Evolutionary conservation across 2,797 vertebrate genomes (phyloP).

Genomic region (Margarornis squamiger): DNA sequence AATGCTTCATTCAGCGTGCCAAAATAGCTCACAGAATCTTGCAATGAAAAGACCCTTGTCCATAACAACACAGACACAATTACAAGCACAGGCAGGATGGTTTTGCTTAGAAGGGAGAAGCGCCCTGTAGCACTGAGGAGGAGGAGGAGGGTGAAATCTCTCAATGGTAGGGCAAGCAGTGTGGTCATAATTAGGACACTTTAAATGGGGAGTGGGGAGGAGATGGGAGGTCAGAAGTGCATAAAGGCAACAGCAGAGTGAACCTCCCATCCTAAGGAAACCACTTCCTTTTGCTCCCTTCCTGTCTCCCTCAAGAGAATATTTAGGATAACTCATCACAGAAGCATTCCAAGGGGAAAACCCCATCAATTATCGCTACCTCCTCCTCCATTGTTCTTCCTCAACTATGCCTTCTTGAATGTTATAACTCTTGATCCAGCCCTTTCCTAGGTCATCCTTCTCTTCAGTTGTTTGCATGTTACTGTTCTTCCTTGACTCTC

Average conservation of each 20-base stretch:
- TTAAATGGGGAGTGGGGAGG: background rate
- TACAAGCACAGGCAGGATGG: background rate
- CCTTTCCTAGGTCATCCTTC: background rate
- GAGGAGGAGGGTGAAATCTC: background rate
- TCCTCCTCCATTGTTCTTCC: background rate
- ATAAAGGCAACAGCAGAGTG: background rate
- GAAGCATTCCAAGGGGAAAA: background rate
- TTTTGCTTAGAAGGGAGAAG: conserved; percentile 1
- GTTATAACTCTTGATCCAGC: background rate
- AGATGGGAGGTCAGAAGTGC: background rate
- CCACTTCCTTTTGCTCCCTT: background rate
- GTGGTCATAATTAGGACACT: background rate
- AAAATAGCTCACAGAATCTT: conserved; percentile 6
- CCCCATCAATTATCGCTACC: background rate
- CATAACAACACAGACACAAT: background rate
- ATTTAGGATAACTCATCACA: background rate
- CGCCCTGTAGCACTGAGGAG: background rate
- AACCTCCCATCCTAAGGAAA: background rate
- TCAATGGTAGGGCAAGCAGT: background rate
- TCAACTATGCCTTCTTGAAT: background rate
- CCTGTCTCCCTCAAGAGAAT: background rate
- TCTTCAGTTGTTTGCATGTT: background rate
- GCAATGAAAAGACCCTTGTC: conserved; percentile 44
- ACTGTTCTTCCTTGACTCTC: background rate
- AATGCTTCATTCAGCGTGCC: conserved; percentile 25